Base-by-base conservation (phyloP, 2,797 vertebrate species). In the Ispidina picta region DNA sequence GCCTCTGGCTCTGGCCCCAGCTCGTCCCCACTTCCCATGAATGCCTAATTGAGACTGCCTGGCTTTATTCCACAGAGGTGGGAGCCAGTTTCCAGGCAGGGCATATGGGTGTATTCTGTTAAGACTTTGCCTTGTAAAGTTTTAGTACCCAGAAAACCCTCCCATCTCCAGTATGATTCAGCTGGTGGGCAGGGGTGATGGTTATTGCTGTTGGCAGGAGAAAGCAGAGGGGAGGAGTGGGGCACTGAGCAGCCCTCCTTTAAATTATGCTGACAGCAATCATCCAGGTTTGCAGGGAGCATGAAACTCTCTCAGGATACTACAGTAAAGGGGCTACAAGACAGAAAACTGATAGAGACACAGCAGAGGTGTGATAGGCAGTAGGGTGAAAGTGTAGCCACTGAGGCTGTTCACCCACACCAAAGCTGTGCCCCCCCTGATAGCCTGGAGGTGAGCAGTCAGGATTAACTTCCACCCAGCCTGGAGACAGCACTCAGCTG, bases 11-110 rank as follows among this genome's bases (percentile, higher is more conserved):
- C 48, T 2, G 3, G 51, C 63, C 89, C 76, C 73, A 64, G 70
- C 55, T 89, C 8, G 29, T 93, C 88, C 89, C 92, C 81, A 76
- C 82, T 96, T 95, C 92, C 92, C 93, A 79, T 63, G 83, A 94
- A 93, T 86, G 79, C 74, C 66, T 94, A 92, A 92, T 74, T 93
- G 89, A 91, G 83, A 48, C 85, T 69, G 91, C 80, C 90, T 94
- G 89, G 80, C 65, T 88, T 91, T 89, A 94, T 89, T 94, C 93
- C 35, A 0, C 51, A 85, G 77, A 59, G 77, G 66, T 85, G 80
- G 89, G 66, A 96, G 89, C 83, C 95, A 93, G 88, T 93, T 95
- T 95, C 91, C 86, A 92, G 76, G 59, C 89, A 94, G 80, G 93
- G 83, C 80, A 93, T 87, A 92, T 82, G 91, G 89, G 74, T 86